Evolutionary conservation across 92 coral and sea anemone species (phyloP).

Genomic region (Meandrina meandrites): DNA sequence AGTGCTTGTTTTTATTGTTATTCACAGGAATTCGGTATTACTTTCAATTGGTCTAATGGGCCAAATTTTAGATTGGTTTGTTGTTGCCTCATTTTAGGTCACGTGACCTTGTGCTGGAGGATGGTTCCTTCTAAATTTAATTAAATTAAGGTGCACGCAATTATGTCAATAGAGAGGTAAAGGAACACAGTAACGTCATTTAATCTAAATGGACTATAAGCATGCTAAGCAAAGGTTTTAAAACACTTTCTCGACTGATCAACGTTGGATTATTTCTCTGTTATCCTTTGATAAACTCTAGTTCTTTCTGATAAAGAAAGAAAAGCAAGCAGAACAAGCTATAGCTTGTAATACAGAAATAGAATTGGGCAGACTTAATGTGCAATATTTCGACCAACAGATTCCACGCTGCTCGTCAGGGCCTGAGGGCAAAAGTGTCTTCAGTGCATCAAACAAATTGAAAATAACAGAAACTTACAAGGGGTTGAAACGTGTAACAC

Average conservation of each 20-base stretch:
- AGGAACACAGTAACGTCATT: no score
- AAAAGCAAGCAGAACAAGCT: no score
- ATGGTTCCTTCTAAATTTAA: background rate
- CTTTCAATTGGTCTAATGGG: background rate
- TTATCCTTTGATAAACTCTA: background rate
- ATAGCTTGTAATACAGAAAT: no score
- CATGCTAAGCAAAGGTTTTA: no score
- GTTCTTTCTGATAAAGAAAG: no score
- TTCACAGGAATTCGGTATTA: background rate
- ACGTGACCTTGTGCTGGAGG: background rate
- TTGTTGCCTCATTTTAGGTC: background rate
- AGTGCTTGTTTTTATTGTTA: background rate
- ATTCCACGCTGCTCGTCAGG: background rate
- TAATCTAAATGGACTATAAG: no score
- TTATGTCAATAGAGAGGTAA: background rate
- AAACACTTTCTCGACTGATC: background rate
- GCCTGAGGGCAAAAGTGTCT: background rate
- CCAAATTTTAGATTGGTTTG: background rate
- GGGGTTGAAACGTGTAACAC: no score
- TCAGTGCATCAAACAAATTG: no score
- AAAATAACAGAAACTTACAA: no score
- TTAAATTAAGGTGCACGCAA: background rate
- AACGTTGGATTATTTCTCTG: background rate
- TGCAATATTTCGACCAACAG: background rate
- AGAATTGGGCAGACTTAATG: background rate